Conservation (phyloP, 2,113 vertebrate species). For the Charadrius vociferus region DNA sequence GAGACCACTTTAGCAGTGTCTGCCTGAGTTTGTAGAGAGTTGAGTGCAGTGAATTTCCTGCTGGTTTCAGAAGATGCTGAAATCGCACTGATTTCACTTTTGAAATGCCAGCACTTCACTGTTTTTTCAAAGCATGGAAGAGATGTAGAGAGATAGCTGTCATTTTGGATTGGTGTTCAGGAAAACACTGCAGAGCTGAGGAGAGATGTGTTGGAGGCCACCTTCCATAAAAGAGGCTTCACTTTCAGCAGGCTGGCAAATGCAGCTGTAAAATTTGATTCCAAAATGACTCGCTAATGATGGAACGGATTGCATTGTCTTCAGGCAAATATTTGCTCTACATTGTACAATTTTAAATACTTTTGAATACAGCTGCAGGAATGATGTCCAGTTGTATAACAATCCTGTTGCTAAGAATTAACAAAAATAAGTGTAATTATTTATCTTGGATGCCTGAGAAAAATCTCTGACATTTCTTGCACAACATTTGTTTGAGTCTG, state of each 20-base stretch:
- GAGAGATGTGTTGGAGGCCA: not conserved
- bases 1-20: not conserved
- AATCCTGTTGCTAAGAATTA: conserved; percentile 39
- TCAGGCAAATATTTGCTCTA: conserved; percentile 43
- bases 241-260: not conserved
- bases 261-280: not conserved
- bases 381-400: conserved; percentile 26
- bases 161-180: not conserved
- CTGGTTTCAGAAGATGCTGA: not conserved
- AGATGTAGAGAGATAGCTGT: not conserved
- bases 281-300: not conserved
- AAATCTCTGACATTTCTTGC: conserved; percentile 20
- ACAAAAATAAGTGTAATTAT: conserved; percentile 54
- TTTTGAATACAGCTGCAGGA: conserved; percentile 53
- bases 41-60: not conserved
- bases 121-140: not conserved
- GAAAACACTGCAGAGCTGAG: not conserved
- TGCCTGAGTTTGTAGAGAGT: not conserved
- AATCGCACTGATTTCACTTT: not conserved
- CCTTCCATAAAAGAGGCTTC: not conserved
- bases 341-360: not conserved
- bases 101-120: not conserved
- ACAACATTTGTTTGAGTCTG: conserved; percentile 39
- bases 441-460: conserved; percentile 39
- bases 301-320: conserved; percentile 39